These are phyloP conservation scores for Harpalus rufipes DNA, from an alignment of 2,888 invertebrate genomes.

Conservation along the genomic window DNA sequence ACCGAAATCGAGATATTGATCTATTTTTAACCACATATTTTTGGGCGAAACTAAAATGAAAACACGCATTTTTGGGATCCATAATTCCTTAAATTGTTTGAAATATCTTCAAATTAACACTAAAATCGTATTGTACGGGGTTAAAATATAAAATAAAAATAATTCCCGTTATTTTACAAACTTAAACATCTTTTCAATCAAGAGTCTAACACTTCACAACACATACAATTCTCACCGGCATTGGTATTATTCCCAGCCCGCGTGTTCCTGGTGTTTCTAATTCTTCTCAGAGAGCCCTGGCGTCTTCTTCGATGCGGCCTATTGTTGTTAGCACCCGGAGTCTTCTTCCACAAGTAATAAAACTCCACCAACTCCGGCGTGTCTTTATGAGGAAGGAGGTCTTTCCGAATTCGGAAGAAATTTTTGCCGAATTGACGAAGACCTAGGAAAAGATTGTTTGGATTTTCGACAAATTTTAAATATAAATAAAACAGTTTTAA, in stretches of 20 bases:
- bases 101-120: too few species aligned
- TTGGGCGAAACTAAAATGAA: too few species aligned
- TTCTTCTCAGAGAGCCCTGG: constrained; percentile 91
- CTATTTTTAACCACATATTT: too few species aligned
- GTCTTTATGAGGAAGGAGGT: constrained; percentile 97
- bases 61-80: too few species aligned
- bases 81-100: too few species aligned
- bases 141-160: too few species aligned
- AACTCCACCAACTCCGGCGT: constrained; percentile 98
- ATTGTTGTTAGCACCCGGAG: constrained; percentile 97
- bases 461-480: too few species aligned
- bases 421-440: constrained; percentile 99
- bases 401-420: constrained; percentile 98
- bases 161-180: too few species aligned
- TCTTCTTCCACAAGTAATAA: constrained; percentile 99
- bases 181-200: too few species aligned
- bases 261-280: constrained; percentile 92
- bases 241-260: constrained; percentile 82
- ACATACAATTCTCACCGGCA: constrained; percentile 69
- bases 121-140: too few species aligned
- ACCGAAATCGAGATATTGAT: too few species aligned
- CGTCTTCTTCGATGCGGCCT: constrained; percentile 94
- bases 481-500: too few species aligned
- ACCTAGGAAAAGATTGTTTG: constrained; percentile 76
- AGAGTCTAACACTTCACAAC: not conserved